phyloP scores from a whole-genome alignment of 2,113 vertebrate species.

The Columbina picui region DNA sequence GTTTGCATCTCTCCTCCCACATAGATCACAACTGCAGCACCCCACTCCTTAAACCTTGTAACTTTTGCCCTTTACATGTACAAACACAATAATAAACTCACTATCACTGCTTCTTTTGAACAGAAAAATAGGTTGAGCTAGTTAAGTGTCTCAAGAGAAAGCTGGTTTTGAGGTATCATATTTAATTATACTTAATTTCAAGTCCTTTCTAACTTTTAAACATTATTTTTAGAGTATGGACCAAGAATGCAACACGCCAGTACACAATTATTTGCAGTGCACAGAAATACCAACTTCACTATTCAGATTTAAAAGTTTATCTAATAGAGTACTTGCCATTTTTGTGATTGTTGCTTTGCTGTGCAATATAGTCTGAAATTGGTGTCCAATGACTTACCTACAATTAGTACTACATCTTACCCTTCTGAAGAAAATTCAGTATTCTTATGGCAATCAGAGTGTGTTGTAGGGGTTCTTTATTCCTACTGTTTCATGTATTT shows the following conservation, averaged over 20 bases:
- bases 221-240: not conserved
- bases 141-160: not conserved
- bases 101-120: not conserved
- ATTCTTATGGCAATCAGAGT: not conserved
- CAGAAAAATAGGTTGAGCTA: not conserved
- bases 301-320: not conserved
- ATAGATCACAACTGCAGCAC: fast-evolving
- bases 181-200: not conserved
- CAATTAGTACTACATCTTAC: not conserved
- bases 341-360: not conserved
- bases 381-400: not conserved
- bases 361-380: not conserved
- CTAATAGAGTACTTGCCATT: not conserved
- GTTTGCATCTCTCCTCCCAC: not conserved
- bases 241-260: fast-evolving
- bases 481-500: not conserved
- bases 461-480: not conserved
- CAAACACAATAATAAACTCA: not conserved
- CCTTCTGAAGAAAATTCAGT: not conserved
- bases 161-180: not conserved
- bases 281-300: not conserved
- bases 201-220: not conserved
- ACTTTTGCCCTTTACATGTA: not conserved
- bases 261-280: not conserved
- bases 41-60: not conserved